Percentiles rank a stretch among this genome's conserved stretches.
Evolutionary conservation across 1,140 invertebrate genomes (phyloP).

Genomic region (Leptoteleia sp.): DNA sequence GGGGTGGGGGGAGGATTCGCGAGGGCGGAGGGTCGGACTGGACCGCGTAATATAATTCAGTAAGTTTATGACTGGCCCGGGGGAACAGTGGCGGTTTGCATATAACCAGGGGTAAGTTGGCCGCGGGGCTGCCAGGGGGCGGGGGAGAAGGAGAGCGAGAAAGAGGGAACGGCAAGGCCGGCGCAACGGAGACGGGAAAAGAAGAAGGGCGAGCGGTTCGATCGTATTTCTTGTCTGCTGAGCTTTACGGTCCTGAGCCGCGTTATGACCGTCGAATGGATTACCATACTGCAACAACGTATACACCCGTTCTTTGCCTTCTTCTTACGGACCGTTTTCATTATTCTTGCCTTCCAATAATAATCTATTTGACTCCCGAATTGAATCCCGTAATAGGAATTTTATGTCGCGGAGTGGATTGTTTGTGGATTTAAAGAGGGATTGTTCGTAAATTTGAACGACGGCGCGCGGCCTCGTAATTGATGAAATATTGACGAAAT

Average conservation of each 20-base stretch:
- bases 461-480: too few relatives aligned
- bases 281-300: constrained; percentile 78
- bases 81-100: constrained; percentile 80
- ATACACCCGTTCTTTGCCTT: constrained; percentile 59
- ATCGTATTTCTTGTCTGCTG: constrained; percentile 81
- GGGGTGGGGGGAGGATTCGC: constrained; percentile 46
- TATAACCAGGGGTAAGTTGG: constrained; percentile 80
- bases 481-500: too few relatives aligned
- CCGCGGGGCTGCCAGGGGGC: constrained; percentile 71
- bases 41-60: constrained; percentile 81
- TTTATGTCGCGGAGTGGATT: constrained; percentile 2
- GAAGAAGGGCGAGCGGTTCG: constrained; percentile 72
- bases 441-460: too few relatives aligned
- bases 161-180: constrained; percentile 23
- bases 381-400: constrained; percentile 21
- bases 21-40: constrained; percentile 67
- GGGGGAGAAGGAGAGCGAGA: constrained; percentile 50
- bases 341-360: constrained; percentile 48
- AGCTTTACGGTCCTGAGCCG: constrained; percentile 77
- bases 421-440: neutral
- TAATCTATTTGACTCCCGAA: constrained; percentile 25
- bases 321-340: constrained; percentile 62
- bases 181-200: constrained; percentile 31
- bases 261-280: constrained; percentile 81
- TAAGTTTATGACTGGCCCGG: constrained; percentile 81